phyloP scores from a whole-genome alignment of 1,140 invertebrate genomes.

The Aphaenogaster ashmeadi region DNA sequence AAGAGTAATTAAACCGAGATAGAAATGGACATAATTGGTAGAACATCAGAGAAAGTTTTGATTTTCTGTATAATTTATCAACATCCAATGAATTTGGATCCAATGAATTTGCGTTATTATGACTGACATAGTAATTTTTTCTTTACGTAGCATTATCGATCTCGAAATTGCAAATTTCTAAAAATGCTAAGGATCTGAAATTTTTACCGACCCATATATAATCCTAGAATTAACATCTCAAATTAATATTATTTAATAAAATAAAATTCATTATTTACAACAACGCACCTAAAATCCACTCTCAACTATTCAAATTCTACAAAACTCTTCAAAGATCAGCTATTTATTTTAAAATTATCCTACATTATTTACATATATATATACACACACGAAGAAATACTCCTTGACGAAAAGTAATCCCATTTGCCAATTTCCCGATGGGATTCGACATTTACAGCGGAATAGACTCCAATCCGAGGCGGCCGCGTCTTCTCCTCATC shows the following conservation, averaged over 20 bases:
- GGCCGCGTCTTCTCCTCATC: not conserved
- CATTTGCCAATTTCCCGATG: not conserved
- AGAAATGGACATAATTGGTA: too few relatives aligned
- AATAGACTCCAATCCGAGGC: constrained; percentile 2
- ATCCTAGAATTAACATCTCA: not conserved
- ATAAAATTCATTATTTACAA: not conserved
- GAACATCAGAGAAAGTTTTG: not conserved
- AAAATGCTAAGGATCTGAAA: not conserved
- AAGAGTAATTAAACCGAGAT: too few relatives aligned
- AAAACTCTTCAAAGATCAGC: not conserved
- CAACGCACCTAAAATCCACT: not conserved
- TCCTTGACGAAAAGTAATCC: not conserved
- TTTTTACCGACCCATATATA: not conserved
- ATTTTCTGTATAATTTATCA: not conserved
- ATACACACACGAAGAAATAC: not conserved
- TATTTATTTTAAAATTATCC: not conserved
- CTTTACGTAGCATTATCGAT: not conserved
- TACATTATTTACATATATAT: not conserved
- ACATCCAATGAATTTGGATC: not conserved
- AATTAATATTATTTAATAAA: constrained; percentile 4
- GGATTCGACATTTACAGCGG: not conserved
- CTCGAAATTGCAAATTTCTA: not conserved
- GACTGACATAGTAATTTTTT: not conserved
- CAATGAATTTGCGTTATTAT: not conserved
- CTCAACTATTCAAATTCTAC: not conserved